Base-by-base conservation (phyloP, 2,113 vertebrate genomes). In the Ochotona princeps region DNA sequence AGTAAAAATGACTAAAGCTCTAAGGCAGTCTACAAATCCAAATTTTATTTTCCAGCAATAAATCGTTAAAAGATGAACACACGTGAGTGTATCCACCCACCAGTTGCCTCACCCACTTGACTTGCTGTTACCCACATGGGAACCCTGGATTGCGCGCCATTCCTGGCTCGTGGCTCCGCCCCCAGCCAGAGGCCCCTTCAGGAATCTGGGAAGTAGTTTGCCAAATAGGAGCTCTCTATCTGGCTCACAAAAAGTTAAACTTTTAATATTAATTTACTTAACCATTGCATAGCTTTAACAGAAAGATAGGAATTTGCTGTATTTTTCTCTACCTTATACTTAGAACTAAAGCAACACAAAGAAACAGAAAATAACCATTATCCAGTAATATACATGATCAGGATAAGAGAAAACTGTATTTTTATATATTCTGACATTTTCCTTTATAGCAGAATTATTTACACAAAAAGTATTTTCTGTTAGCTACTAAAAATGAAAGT, bases 291-390 rank as follows among this genome's bases (percentile, higher is more conserved):
- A 83, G 14, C 83, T 94, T 78, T 75, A 44, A 73, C 35, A 89
- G 26, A 73, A 8, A 32, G 15, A 74, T 17, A 78, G 44, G 11
- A 87, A 79, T 0, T 89, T 44, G 32, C 28, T 69, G 1, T 73
- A 14, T 63, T 95, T 93, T 89, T 87, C 30, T 78, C 67, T 73
- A 88, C 76, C 72, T 86, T 87, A 93, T 78, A 15, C 73, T 87
- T 67, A 18, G 69, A 70, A 13, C 38, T 83, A 14, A 66, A 94
- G 91, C 54, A 51, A 15, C 25, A 26, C 17, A 79, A 84, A 57
- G 23, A 38, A 51, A 49, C 3, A 61, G 54, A 86, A 87, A 88
- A 35, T 92, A 60, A 89, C 38, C 51, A 74, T 66, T 17, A 75
- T 18, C 38, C 83, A 81, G 63, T 73, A 80, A 65, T 5, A 76